Base-by-base conservation (phyloP, 1,140 invertebrate species). In the Akabosia matsudoensis region DNA sequence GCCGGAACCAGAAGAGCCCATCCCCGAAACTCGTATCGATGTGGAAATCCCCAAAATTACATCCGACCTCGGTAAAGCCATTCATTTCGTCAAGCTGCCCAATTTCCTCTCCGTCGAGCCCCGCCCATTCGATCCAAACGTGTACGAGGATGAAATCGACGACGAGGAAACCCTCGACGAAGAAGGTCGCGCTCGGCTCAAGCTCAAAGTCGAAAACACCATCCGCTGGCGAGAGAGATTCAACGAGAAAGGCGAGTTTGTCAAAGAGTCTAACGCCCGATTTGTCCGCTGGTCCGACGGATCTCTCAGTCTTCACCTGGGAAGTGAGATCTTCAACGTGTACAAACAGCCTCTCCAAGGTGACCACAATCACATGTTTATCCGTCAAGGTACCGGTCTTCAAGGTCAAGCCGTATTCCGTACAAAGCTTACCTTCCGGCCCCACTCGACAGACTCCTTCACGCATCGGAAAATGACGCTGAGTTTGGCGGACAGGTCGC, bases 391-490 rank as follows among this genome's bases (percentile, higher is more conserved):
- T 37, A 97, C 96, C 0, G 97, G 97, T 89, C 88, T 99, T 1
- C 96, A 98, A 84, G 97, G 97, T 0, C 97, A 99, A 85, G 93
- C 95, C 0, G 94, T 99, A 2, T 99, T 99, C 84, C 88, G 93
- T 61, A 98, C 96, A 0, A 99, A 99, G 85, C 86, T 99, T 0
- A 95, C 95, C 0, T 99, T 99, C 90, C 88, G 97, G 75, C 96
- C 97, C 0, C 95, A 98, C 84, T 99, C 97, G 0, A 99, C 97
- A 0, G 97, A 99, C 82, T 97, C 95, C 1, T 97, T 98, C 85
- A 99, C 97, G 0, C 97, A 99, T 86, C 90, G 96, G 77, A 99
- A 99, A 88, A 97, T 99, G 92, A 99, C 97, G 0, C 88, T 98
- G 85, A 98, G 96, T 0, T 86, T 99, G 64, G 97, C 97, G 2